Base-by-base conservation (phyloP, 2,113 vertebrate species). In the Proterorhinus semilunaris region DNA sequence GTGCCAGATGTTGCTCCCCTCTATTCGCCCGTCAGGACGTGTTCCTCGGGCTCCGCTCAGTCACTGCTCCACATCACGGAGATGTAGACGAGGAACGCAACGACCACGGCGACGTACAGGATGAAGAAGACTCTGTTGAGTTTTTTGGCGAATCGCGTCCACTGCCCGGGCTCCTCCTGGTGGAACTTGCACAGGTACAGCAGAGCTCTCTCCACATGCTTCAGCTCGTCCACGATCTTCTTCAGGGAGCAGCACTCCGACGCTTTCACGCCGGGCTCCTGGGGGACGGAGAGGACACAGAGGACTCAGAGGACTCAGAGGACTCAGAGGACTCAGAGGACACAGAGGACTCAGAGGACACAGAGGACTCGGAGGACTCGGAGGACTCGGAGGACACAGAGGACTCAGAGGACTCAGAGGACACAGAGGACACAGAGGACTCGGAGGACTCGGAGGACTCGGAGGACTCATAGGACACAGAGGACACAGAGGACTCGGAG, bases 61-160 rank as follows among this genome's bases (percentile, higher is more conserved):
- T 5, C 27, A 36, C 27, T 36, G 27, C 2, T 36, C 84, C 84
- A 86, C 16, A 76, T 15, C 0, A 57, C 9, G 61, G 65, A 84
- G n/a, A 84, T 9, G 2, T 47, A 1, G 6, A 15, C 1, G 47
- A 87, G 62, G 66, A 87, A 87, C 16, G 65, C 0, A 27, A 0
- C 5, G n/a, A 76, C 21, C 62, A 65, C 0, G 5, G n/a, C 47
- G 11, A 86, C 0, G 47, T 86, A 86, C 10, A 62, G 52, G 15
- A 84, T n/a, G 13, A 86, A 75, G 50, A 86, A 84, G n/a, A 36
- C 6, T 15, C 5, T 78, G 69, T 86, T 64, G 48, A 84, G 10
- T 16, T 9, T 66, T 57, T 36, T 54, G 0, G 81, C 79, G 51
- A 84, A 1, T 17, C 21, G 21, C 57, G 66, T 73, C 84, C 84